These are phyloP conservation scores for Gopherus flavomarginatus DNA, from an alignment of 2,113 vertebrate genomes.

Conservation along the genomic window DNA sequence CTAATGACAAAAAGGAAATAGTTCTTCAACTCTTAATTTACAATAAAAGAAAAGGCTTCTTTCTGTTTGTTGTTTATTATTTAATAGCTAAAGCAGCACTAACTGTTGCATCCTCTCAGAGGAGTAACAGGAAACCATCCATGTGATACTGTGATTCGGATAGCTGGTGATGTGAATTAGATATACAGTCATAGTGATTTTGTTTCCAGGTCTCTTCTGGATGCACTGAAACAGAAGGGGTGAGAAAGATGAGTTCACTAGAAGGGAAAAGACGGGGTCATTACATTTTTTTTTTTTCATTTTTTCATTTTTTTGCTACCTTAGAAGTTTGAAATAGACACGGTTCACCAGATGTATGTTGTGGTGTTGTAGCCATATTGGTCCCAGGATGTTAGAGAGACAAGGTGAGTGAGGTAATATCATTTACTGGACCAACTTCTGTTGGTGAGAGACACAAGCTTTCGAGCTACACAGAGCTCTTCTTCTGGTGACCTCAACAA, in stretches of 20 bases:
- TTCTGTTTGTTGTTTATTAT: neutral
- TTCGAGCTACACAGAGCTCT: neutral
- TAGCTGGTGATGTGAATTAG: neutral
- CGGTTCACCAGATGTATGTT: neutral
- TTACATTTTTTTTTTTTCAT: neutral
- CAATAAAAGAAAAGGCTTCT: conserved; percentile 55
- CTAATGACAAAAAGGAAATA: neutral
- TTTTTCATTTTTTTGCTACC: too few relatives aligned
- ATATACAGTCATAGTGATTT: neutral
- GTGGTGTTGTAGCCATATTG: neutral
- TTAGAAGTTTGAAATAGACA: neutral
- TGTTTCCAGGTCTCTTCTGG: neutral
- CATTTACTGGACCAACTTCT: neutral
- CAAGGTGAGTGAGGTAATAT: neutral
- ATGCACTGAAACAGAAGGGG: neutral
- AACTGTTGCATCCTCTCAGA: neutral
- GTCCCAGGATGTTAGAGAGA: neutral
- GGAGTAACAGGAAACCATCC: neutral
- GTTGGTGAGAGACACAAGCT: neutral
- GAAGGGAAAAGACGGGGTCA: neutral
- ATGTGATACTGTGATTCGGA: neutral
- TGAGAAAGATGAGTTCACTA: conserved; percentile 33
- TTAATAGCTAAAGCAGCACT: neutral
- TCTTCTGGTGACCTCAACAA: neutral
- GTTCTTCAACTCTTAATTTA: conserved; percentile 16